A percentile compares a stretch with the other conserved stretches of the same genome.
phyloP scores from a whole-genome alignment of 2,888 invertebrate species.

The Bombylius discolor region DNA sequence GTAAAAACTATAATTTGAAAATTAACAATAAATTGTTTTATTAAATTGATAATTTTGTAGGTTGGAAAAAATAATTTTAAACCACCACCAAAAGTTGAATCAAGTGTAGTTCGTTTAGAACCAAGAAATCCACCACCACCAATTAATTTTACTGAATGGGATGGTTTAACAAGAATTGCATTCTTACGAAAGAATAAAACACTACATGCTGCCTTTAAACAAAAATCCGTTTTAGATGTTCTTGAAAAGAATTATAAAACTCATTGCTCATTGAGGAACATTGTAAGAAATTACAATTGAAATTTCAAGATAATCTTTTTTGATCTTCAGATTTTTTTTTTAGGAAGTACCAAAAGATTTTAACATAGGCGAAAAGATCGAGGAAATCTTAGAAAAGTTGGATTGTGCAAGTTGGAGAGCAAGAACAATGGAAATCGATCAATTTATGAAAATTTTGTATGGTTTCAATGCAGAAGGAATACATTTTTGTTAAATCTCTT shows the following conservation, averaged over 20 bases:
- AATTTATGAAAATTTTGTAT: slow-evolving; percentile 76
- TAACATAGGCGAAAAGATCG: slow-evolving; percentile 68
- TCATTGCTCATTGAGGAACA: slow-evolving; percentile 76
- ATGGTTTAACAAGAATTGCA: slow-evolving; percentile 87
- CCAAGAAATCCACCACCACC: slow-evolving; percentile 95
- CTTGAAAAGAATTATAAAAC: slow-evolving; percentile 85
- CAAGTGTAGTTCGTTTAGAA: slow-evolving; percentile 93
- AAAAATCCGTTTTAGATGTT: slow-evolving; percentile 65
- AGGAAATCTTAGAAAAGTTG: slow-evolving; percentile 53
- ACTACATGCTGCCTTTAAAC: slow-evolving; percentile 77
- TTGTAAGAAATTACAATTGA: slow-evolving; percentile 37
- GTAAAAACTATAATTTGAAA: slow-evolving; percentile 32
- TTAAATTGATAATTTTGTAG: slow-evolving; percentile 39
- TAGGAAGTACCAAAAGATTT: slow-evolving; percentile 66
- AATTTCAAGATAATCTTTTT: not conserved
- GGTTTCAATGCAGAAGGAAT: slow-evolving; percentile 86
- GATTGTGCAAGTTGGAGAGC: slow-evolving; percentile 69
- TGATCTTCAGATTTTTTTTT: slow-evolving; percentile 20
- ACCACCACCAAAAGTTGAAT: slow-evolving; percentile 98
- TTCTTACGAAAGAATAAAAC: slow-evolving; percentile 97
- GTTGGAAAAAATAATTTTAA: slow-evolving; percentile 95
- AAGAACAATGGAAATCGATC: slow-evolving; percentile 90
- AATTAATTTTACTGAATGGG: slow-evolving; percentile 96
- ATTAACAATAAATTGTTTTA: not conserved
- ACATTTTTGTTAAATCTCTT: slow-evolving; percentile 51